Evolutionary conservation across 2,888 invertebrate genomes (phyloP).

Genomic region (Ernsta delagoae): DNA sequence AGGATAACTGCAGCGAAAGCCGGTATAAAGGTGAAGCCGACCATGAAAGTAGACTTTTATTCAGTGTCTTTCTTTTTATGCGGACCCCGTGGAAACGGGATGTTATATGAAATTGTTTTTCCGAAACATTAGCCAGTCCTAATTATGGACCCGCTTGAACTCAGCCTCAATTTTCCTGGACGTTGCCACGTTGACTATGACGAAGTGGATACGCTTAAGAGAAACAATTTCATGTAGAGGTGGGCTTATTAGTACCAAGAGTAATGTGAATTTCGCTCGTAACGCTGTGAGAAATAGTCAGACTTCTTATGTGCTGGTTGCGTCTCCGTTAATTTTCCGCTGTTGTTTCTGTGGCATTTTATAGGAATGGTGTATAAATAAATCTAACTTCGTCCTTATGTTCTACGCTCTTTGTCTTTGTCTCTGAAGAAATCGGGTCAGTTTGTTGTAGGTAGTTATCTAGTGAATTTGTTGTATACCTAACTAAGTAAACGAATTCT

Average conservation of each 20-base stretch:
- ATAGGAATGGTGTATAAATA: constrained; percentile 17
- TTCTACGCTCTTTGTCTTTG: neutral
- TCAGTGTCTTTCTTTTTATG: constrained; percentile 79
- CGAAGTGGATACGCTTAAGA: constrained; percentile 63
- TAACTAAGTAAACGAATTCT: neutral
- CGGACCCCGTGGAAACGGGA: constrained; percentile 66
- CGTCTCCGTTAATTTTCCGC: constrained; percentile 32
- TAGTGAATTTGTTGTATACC: neutral
- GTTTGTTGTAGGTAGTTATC: neutral
- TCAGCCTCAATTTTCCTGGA: constrained; percentile 75
- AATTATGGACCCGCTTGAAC: constrained; percentile 74
- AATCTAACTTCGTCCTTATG: constrained; percentile 11
- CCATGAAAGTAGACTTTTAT: constrained; percentile 76
- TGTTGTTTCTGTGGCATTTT: constrained; percentile 24
- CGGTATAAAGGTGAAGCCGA: constrained; percentile 64
- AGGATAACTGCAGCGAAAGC: constrained; percentile 59
- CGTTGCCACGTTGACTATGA: constrained; percentile 77
- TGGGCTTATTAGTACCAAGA: constrained; percentile 58
- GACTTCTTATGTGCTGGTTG: constrained; percentile 31
- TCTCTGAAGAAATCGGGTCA: neutral
- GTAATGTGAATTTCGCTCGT: constrained; percentile 34
- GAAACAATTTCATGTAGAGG: constrained; percentile 71
- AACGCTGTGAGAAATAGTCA: constrained; percentile 32
- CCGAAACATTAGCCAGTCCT: constrained; percentile 79
- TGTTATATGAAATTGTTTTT: constrained; percentile 84